Base-by-base conservation (phyloP, 2,797 vertebrate genomes). In the Leptatherina wallacei region DNA sequence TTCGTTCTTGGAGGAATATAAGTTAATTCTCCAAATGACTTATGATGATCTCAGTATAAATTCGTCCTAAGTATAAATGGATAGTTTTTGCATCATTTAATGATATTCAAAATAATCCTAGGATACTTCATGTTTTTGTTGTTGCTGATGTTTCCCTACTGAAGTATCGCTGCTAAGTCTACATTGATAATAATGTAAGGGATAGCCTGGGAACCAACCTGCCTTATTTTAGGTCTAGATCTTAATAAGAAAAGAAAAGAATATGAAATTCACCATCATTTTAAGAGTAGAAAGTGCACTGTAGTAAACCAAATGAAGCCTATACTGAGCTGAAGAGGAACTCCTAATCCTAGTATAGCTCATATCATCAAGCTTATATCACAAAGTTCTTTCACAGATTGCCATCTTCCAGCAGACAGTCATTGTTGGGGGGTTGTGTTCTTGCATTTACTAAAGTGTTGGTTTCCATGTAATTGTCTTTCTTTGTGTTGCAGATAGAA, bases 401-500 rank as follows among this genome's bases (percentile, higher is more conserved):
- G 2, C 12, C 30, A 0, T 33, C 35, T 51, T 51, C 6, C 61
- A 56, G 13, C 24, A n/a, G 35, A 65, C 0, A 2, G 2, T 18
- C 5, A 24, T 55, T 29, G 5, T 14, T 29, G 52, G 1, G 2
- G n/a, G 10, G 22, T 0, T 47, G 55, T 36, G 24, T 54, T 70
- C 11, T 38, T 52, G 13, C 2, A n/a, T 66, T 69, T 71, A 16
- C 30, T 65, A 3, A 59, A 29, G 65, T 33, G 30, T 18, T 35
- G 2, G 10, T 49, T 1, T 32, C 12, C 27, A 3, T 35, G 6
- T 10, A 0, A 27, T 61, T 54, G 36, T 42, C 51, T 66, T 66
- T 42, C 2, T 10, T 44, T 44, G n/a, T 22, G 2, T 56, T 83
- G 10, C 82, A 90, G 89, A 74, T 49, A 30, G 61, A 67, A 47